Conservation (phyloP, 2,888 invertebrate genomes). For the Petrolisthes cinctipes region DNA sequence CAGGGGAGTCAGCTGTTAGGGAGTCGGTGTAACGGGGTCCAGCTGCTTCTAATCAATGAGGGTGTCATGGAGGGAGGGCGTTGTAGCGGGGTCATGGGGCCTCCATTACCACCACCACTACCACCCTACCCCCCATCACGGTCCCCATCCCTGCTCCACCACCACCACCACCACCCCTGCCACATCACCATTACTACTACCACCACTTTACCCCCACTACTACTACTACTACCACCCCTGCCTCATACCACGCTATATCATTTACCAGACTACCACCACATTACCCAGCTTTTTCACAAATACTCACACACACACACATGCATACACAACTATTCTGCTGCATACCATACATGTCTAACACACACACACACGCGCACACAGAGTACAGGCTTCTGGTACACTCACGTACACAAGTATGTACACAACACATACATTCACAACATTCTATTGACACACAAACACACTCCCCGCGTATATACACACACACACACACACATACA, state of each 20-base stretch:
- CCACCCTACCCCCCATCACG: neutral
- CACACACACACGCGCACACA: conserved; percentile 35
- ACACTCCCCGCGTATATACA: neutral
- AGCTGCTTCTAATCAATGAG: conserved; percentile 9
- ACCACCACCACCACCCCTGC: neutral
- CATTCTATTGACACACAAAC: neutral
- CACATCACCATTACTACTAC: neutral
- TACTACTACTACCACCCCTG: conserved; percentile 3
- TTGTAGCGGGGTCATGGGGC: conserved; percentile 6
- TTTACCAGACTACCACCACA: neutral
- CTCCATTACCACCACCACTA: conserved; percentile 8
- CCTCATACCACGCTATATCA: neutral
- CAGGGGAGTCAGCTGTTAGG: neutral
- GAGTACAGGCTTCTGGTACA: neutral
- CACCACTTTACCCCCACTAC: neutral
- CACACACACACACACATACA: neutral
- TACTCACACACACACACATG: neutral
- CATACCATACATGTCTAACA: neutral
- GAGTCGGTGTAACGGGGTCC: conserved; percentile 4
- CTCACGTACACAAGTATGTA: conserved; percentile 25
- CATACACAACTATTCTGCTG: neutral
- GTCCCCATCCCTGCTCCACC: neutral
- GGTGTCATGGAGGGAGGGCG: conserved; percentile 11
- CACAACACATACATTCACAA: conserved; percentile 24
- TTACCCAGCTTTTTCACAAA: neutral